Base-by-base conservation (phyloP, 2,797 vertebrate species). In the Gymnopithys bicolor region DNA sequence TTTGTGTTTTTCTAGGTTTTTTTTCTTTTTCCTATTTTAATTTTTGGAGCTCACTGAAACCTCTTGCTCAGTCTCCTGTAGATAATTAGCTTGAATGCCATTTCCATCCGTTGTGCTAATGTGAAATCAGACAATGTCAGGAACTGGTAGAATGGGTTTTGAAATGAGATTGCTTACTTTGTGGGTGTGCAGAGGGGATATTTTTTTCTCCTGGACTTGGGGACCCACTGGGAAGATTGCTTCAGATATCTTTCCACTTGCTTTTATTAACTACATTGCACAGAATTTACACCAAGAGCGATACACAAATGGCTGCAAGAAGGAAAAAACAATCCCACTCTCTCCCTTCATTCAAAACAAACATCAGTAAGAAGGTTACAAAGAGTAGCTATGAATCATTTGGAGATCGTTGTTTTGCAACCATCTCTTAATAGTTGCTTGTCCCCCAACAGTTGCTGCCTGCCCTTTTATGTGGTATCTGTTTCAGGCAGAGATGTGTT, bases 91-190 rank as follows among this genome's bases (percentile, higher is more conserved):
- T 94, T 62, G 90, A 96, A 95, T 94, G 83, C 93, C 91, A 95
- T 94, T 96, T 96, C 84, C 93, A 95, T 95, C 83, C 87, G 28
- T 81, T 91, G 95, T 94, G 96, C 92, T 96, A 96, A 96, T 96
- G 90, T 84, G 80, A 94, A 96, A 96, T 91, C 87, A 96, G 93
- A 95, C 94, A 95, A 94, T 94, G 93, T 90, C 95, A 96, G 83
- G 89, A 95, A 91, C 77, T 91, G 85, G 70, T 89, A 91, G 94
- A 95, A 96, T 95, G 87, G 39, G 41, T 84, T 95, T 88, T 93
- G 74, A 95, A 96, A 94, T 91, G 56, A 97, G 93, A 93, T 89
- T 94, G 76, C 87, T 92, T 93, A 91, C 48, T 97, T 94, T 97
- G 90, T 93, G 84, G 68, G 70, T 93, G 78, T 95, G 82, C 82